A percentile compares a stretch with the other conserved stretches of the same genome.
These are phyloP conservation scores for Stegostoma tigrinum DNA, from an alignment of 2,113 vertebrate species.

Conservation along the genomic window DNA sequence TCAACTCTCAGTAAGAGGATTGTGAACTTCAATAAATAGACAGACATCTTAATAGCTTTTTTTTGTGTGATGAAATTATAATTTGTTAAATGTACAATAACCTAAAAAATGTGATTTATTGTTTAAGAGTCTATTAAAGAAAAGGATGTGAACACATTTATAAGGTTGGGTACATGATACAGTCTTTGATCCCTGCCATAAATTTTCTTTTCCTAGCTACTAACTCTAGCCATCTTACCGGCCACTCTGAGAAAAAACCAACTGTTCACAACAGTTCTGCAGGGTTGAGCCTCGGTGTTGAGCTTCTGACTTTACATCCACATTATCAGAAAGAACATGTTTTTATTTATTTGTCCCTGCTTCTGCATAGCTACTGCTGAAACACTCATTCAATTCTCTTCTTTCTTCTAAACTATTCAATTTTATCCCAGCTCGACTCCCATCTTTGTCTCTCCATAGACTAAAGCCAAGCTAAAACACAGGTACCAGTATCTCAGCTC, in stretches of 20 bases:
- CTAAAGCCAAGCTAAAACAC: not conserved
- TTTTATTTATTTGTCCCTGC: not conserved
- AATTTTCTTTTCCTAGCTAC: not conserved
- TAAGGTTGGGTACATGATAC: not conserved
- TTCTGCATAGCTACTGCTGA: not conserved
- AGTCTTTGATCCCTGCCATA: too few species aligned
- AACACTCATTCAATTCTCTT: not conserved
- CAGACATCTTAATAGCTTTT: conserved; percentile 46
- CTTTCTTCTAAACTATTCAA: not conserved
- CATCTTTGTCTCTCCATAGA: not conserved
- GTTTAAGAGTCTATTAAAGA: conserved; percentile 51
- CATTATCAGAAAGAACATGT: not conserved
- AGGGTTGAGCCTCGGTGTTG: not conserved
- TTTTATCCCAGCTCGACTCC: not conserved
- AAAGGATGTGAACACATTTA: conserved; percentile 48
- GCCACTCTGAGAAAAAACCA: not conserved
- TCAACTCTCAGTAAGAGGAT: conserved; percentile 30
- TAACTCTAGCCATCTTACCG: not conserved
- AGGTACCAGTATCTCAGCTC: not conserved
- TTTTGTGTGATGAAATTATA: conserved; percentile 51
- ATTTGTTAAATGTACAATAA: conserved; percentile 51
- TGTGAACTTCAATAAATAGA: conserved; percentile 43
- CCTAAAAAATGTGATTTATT: conserved; percentile 52
- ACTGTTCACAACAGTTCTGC: not conserved
- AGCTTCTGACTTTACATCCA: not conserved